phyloP scores from a whole-genome alignment of 2,113 vertebrate genomes.

The Phyllostomus hastatus region DNA sequence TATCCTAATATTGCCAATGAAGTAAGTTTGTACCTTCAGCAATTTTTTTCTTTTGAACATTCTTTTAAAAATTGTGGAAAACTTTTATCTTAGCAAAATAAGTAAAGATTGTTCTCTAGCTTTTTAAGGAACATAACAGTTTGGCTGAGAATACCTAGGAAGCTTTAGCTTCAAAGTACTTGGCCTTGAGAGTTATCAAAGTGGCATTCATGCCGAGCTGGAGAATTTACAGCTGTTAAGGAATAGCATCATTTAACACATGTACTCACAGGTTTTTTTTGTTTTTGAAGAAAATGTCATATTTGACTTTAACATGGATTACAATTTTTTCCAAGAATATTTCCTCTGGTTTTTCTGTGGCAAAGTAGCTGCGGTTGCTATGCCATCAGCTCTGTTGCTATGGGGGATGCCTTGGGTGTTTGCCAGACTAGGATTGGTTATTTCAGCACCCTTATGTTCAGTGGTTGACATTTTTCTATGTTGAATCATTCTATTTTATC shows the following conservation, averaged over 20 bases:
- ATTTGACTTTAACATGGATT: constrained; percentile 50
- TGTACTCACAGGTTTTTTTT: background rate
- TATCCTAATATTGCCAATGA: background rate
- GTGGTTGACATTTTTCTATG: constrained; percentile 45
- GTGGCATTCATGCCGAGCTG: background rate
- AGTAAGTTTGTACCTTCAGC: background rate
- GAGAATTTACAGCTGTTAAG: background rate
- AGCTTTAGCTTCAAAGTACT: constrained; percentile 11
- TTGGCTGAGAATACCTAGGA: background rate
- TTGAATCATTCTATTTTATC: constrained; percentile 63
- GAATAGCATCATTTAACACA: constrained; percentile 35
- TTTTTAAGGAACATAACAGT: constrained; percentile 7
- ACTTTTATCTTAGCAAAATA: constrained; percentile 28
- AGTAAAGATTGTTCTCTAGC: background rate
- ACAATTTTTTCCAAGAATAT: constrained; percentile 54
- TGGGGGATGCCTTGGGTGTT: constrained; percentile 43
- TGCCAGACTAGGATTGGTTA: constrained; percentile 39
- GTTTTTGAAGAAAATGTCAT: constrained; percentile 50
- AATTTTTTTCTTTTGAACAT: background rate
- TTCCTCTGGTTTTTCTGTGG: constrained; percentile 55
- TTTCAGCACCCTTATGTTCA: constrained; percentile 53
- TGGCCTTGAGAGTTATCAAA: constrained; percentile 10
- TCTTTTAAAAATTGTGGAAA: background rate
- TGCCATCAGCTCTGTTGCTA: constrained; percentile 59
- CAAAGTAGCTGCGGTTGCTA: constrained; percentile 46